Evolutionary conservation across 2,113 vertebrate species (phyloP).

Genomic region (Speoplatyrhinus poulsoni): DNA sequence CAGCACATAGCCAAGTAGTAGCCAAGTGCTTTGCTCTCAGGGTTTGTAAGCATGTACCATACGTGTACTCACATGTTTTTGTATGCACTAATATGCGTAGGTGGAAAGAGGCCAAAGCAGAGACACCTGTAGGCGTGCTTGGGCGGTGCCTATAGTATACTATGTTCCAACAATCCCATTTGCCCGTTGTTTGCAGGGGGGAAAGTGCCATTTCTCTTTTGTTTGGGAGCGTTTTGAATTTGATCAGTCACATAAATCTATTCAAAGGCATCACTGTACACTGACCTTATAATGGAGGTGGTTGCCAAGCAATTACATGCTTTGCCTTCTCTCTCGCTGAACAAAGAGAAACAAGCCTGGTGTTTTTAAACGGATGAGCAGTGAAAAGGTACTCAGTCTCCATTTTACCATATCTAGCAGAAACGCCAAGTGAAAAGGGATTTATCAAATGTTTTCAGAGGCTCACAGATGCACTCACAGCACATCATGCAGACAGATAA

Average conservation of each 20-base stretch:
- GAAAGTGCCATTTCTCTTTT: slow-evolving; percentile 54
- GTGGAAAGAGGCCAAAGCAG: slow-evolving; percentile 32
- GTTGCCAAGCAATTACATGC: slow-evolving; percentile 74
- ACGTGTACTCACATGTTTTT: slow-evolving; percentile 7
- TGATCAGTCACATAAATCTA: slow-evolving; percentile 73
- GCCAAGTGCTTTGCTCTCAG: no score
- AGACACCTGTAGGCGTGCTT: slow-evolving; percentile 30
- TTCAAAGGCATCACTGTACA: slow-evolving; percentile 64
- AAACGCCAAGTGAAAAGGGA: slow-evolving; percentile 59
- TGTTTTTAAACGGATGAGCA: slow-evolving; percentile 69
- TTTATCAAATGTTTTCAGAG: slow-evolving; percentile 68
- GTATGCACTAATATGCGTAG: slow-evolving; percentile 19
- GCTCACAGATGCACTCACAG: slow-evolving; percentile 43
- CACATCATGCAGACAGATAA: slow-evolving; percentile 28
- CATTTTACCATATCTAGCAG: slow-evolving; percentile 62
- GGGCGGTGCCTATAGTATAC: slow-evolving; percentile 7
- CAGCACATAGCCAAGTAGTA: slow-evolving; percentile 3
- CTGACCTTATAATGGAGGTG: slow-evolving; percentile 74
- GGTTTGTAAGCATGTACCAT: no score
- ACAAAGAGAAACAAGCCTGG: slow-evolving; percentile 65
- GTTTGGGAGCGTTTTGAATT: slow-evolving; percentile 68
- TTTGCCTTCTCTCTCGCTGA: slow-evolving; percentile 59
- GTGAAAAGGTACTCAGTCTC: slow-evolving; percentile 65
- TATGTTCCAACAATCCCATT: slow-evolving; percentile 33
- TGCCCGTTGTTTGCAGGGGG: slow-evolving; percentile 37